Conservation (phyloP, 2,113 vertebrate genomes). For the Suricata suricatta region DNA sequence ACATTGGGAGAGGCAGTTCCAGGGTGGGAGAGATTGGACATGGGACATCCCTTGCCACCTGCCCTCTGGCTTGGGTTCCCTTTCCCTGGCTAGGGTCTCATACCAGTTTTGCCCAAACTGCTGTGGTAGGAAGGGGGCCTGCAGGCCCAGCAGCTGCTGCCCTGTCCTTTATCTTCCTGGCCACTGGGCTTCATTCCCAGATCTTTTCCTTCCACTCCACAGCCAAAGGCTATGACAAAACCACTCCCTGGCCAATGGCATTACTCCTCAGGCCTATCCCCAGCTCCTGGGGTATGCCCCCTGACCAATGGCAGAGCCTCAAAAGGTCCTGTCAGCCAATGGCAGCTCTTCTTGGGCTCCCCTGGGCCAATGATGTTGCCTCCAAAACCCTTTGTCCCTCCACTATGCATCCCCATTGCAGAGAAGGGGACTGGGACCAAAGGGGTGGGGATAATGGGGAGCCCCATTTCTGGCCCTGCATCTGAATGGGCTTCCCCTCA, state of each 20-base stretch:
- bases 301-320: conserved; percentile 74
- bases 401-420: conserved; percentile 27
- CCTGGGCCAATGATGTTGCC: conserved; percentile 75
- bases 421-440: conserved; percentile 79
- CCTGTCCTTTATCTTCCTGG: conserved; percentile 71
- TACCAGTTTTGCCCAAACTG: conserved; percentile 59
- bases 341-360: conserved; percentile 76
- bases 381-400: conserved; percentile 71
- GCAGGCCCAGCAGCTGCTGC: conserved; percentile 66
- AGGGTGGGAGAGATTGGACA: conserved; percentile 68
- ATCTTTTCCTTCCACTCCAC: conserved; percentile 74
- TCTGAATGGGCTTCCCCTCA: conserved; percentile 72
- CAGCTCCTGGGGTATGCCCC: conserved; percentile 64
- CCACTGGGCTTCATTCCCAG: conserved; percentile 72
- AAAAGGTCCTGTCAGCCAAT: conserved; percentile 70
- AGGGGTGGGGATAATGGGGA: conserved; percentile 65
- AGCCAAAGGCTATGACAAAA: conserved; percentile 77
- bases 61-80: conserved; percentile 70
- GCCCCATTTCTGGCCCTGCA: conserved; percentile 54
- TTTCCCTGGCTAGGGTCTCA: conserved; percentile 58
- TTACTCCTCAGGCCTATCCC: conserved; percentile 71
- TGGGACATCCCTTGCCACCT: conserved; percentile 63
- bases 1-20: conserved; percentile 58
- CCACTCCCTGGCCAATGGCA: conserved; percentile 74
- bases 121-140: conserved; percentile 63